Evolutionary conservation across 1,140 invertebrate species (phyloP).

Genomic region (Bombus waltoni): DNA sequence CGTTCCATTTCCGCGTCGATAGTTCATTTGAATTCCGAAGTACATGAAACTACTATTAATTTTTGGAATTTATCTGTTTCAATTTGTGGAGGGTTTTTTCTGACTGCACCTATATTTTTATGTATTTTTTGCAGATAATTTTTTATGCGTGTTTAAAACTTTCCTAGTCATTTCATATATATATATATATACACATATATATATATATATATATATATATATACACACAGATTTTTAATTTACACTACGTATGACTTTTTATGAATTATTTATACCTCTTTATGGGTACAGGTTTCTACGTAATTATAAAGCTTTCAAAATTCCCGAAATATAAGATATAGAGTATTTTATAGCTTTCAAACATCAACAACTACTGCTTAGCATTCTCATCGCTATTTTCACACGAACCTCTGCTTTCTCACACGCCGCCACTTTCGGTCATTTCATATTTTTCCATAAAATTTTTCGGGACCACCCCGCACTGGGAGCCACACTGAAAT

Average conservation of each 20-base stretch:
- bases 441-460: conserved; percentile 12
- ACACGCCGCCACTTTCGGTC: neutral
- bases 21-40: neutral
- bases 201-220: neutral
- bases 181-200: neutral
- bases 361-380: neutral
- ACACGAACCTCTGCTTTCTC: conserved; percentile 54
- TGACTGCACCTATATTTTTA: neutral
- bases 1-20: conserved; percentile 2
- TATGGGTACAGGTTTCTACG: too few relatives aligned
- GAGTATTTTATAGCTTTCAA: too few relatives aligned
- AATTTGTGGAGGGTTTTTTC: neutral
- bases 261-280: too few relatives aligned
- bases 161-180: neutral
- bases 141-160: neutral
- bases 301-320: too few relatives aligned
- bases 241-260: too few relatives aligned
- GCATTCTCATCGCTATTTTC: conserved; percentile 25
- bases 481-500: conserved; percentile 62
- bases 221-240: too few relatives aligned
- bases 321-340: too few relatives aligned
- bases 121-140: neutral
- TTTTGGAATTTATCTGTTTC: neutral
- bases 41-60: neutral
- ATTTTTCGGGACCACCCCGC: conserved; percentile 38